phyloP scores from a whole-genome alignment of 2,888 invertebrate genomes.

The Agelastica alni region DNA sequence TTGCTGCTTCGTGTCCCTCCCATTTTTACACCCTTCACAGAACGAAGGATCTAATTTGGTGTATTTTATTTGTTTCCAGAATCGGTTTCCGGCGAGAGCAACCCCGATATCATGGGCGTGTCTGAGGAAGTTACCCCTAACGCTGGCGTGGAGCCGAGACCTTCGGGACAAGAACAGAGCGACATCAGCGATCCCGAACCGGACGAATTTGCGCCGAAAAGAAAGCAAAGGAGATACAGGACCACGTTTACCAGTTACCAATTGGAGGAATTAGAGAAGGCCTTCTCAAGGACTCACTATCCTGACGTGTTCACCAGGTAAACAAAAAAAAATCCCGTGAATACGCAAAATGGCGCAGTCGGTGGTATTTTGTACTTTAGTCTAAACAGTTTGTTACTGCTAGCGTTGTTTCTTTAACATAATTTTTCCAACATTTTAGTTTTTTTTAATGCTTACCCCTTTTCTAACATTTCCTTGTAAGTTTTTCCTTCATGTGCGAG shows the following conservation, averaged over 20 bases:
- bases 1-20: no score
- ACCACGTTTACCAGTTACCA: constrained; percentile 96
- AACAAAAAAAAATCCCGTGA: no score
- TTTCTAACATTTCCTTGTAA: no score
- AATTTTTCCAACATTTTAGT: no score
- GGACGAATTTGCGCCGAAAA: constrained; percentile 80
- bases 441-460: no score
- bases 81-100: constrained; percentile 50
- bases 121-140: constrained; percentile 53
- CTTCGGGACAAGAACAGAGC: constrained; percentile 48
- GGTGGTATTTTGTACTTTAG: no score
- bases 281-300: constrained; percentile 96
- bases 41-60: no score
- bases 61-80: constrained; percentile 42
- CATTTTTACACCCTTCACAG: no score
- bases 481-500: no score
- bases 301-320: constrained; percentile 97
- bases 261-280: constrained; percentile 94
- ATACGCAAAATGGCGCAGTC: no score
- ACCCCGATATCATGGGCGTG: constrained; percentile 55
- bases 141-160: constrained; percentile 38
- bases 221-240: constrained; percentile 87
- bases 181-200: constrained; percentile 69
- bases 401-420: no score
- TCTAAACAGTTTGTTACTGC: no score